Percentiles rank a stretch among this genome's conserved stretches.
phyloP scores from a whole-genome alignment of 1,140 invertebrate species.

The Brachionus paranguensis region DNA sequence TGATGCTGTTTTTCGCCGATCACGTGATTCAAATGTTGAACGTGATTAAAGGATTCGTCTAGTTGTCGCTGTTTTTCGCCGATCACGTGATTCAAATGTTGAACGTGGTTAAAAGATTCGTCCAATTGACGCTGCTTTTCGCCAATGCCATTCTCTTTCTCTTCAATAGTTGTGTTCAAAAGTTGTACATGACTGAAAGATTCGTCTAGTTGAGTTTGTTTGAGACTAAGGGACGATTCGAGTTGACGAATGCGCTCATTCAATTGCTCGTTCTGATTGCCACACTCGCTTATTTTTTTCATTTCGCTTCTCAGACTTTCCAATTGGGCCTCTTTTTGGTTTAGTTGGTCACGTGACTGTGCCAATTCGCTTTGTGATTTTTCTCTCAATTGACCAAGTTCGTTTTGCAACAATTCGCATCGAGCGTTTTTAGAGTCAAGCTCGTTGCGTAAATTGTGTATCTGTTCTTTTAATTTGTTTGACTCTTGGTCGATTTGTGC shows the following conservation, averaged over 20 bases:
- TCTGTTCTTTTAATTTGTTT: not conserved
- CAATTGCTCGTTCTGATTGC: not conserved
- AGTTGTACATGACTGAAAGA: not conserved
- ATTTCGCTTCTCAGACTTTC: not conserved
- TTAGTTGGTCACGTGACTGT: not conserved
- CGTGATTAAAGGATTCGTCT: not conserved
- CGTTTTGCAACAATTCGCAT: not conserved
- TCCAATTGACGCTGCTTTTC: conserved; percentile 1
- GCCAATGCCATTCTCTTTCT: not conserved
- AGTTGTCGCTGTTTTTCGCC: not conserved
- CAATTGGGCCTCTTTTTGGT: not conserved
- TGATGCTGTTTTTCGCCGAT: not conserved
- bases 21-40: not conserved
- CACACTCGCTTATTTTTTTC: not conserved
- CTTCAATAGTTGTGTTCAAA: not conserved
- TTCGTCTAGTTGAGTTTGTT: conserved; percentile 12
- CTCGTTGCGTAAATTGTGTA: not conserved
- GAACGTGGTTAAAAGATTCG: not conserved
- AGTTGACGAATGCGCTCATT: not conserved
- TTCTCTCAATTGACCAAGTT: not conserved
- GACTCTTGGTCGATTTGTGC: not conserved
- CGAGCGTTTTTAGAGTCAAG: not conserved
- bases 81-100: not conserved
- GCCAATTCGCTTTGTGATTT: not conserved
- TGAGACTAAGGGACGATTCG: not conserved